phyloP scores from a whole-genome alignment of 2,888 invertebrate species.

The Abscondita cerata region DNA sequence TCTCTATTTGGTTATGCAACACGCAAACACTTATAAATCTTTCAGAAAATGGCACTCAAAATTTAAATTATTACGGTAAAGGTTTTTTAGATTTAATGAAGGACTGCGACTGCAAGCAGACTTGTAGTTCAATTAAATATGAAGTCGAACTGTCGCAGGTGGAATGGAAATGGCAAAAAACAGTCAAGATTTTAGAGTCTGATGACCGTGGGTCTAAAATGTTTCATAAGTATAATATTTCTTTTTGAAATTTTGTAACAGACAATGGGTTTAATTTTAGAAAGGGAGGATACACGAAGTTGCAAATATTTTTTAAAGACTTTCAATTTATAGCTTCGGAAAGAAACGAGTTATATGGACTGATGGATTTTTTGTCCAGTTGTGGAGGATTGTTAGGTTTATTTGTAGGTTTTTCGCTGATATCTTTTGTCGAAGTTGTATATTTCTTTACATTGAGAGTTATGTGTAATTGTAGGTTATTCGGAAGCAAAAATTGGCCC shows the following conservation, averaged over 20 bases:
- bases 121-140: constrained; percentile 74
- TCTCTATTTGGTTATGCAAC: too few species aligned
- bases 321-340: constrained; percentile 64
- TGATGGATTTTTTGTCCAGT: constrained; percentile 65
- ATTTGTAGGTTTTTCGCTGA: constrained; percentile 69
- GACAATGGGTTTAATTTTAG: too few species aligned
- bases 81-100: not conserved
- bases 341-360: constrained; percentile 64
- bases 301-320: constrained; percentile 76
- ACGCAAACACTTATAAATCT: too few species aligned
- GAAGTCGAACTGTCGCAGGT: constrained; percentile 77
- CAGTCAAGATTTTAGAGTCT: not conserved
- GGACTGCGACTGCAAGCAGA: constrained; percentile 66
- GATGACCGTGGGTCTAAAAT: too few species aligned
- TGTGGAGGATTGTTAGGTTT: constrained; percentile 66
- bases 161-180: constrained; percentile 68
- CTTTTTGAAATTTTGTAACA: too few species aligned
- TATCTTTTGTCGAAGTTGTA: constrained; percentile 67
- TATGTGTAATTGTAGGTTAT: constrained; percentile 58
- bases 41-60: too few species aligned
- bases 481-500: too few species aligned
- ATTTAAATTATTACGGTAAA: too few species aligned
- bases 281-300: constrained; percentile 55
- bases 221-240: too few species aligned
- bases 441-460: constrained; percentile 65